Evolutionary conservation across 2,888 invertebrate genomes (phyloP).

Genomic region (Gibbula magus): DNA sequence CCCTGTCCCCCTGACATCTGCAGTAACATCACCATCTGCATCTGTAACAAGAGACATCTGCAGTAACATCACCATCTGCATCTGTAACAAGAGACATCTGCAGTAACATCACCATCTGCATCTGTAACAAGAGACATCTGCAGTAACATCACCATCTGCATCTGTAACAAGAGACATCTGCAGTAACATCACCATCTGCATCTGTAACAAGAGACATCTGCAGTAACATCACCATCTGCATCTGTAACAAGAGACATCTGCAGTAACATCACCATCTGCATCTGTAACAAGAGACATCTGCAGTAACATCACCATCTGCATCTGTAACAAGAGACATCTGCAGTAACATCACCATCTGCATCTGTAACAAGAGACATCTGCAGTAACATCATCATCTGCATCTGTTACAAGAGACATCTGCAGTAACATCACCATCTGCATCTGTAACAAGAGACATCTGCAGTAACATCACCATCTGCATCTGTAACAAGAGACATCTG

Average conservation of each 20-base stretch:
- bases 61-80: constrained; percentile 57
- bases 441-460: constrained; percentile 38
- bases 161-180: too few species aligned
- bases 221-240: too few species aligned
- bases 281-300: too few species aligned
- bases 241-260: background rate
- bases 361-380: background rate
- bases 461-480: background rate
- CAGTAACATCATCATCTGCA: constrained; percentile 36
- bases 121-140: background rate
- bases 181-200: constrained; percentile 57
- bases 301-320: constrained; percentile 57
- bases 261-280: constrained; percentile 49
- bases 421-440: constrained; percentile 57
- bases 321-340: constrained; percentile 38
- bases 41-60: constrained; percentile 40
- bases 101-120: background rate
- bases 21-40: constrained; percentile 59
- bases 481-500: background rate
- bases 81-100: constrained; percentile 39
- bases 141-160: too few species aligned
- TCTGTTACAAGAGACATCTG: constrained; percentile 38
- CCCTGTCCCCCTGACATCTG: constrained; percentile 54
- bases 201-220: constrained; percentile 40
- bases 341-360: background rate